Conservation (phyloP, 2,888 invertebrate species). For the Apodemia hepburni region DNA sequence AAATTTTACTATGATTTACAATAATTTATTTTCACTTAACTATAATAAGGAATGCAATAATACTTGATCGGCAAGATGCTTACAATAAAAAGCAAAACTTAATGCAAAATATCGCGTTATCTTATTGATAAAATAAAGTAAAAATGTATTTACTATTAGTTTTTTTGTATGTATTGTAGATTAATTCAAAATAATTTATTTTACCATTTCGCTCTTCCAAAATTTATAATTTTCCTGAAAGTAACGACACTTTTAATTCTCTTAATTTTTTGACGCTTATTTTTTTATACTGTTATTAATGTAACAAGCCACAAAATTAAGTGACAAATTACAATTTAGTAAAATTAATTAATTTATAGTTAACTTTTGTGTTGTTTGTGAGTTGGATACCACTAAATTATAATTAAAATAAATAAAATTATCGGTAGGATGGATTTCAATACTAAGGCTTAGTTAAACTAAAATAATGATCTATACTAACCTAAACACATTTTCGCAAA, state of each 20-base stretch:
- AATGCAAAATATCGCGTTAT: conserved; percentile 16
- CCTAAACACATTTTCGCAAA: no score
- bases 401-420: conserved; percentile 22
- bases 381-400: conserved; percentile 13
- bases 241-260: no score
- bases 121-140: background rate
- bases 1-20: conserved; percentile 39
- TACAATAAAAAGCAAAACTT: conserved; percentile 27
- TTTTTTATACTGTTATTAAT: no score
- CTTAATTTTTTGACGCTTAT: no score
- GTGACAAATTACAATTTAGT: no score
- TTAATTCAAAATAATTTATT: no score
- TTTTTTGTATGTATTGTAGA: no score
- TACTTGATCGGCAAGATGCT: conserved; percentile 72
- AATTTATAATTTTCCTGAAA: no score
- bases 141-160: no score
- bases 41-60: conserved; percentile 39
- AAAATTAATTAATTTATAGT: no score
- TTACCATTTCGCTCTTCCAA: no score
- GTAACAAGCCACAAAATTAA: no score
- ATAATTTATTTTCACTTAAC: conserved; percentile 35
- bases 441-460: conserved; percentile 38
- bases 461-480: conserved; percentile 18
- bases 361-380: background rate
- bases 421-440: conserved; percentile 70